Percentiles rank a stretch among this genome's conserved stretches.
These are phyloP conservation scores for Gymnothorax javanicus DNA, from an alignment of 2,797 vertebrate species.

Conservation along the genomic window DNA sequence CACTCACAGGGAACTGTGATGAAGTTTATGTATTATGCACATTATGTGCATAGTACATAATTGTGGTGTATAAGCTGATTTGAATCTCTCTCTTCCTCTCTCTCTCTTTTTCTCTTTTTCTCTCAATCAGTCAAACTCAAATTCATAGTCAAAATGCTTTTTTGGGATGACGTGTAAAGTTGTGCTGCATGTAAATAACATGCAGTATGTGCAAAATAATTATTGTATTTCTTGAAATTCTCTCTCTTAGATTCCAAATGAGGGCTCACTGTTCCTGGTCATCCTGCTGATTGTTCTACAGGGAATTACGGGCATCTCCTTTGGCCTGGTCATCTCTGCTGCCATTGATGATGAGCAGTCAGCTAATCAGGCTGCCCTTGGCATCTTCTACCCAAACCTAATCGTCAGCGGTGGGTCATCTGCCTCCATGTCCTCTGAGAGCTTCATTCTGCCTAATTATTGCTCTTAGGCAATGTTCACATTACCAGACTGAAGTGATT, in stretches of 20 bases:
- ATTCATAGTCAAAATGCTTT: too few relatives aligned
- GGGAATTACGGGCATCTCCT: conserved; percentile 73
- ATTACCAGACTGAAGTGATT: too few relatives aligned
- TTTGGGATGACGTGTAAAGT: too few relatives aligned
- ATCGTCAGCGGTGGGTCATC: conserved; percentile 70
- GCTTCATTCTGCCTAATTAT: neutral
- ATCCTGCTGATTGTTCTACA: conserved; percentile 74
- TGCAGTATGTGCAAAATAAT: too few relatives aligned
- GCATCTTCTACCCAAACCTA: conserved; percentile 81
- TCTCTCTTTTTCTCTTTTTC: neutral
- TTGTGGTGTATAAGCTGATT: neutral
- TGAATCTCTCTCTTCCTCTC: neutral
- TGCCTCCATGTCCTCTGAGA: neutral
- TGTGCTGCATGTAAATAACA: too few relatives aligned
- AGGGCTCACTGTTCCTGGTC: conserved; percentile 72
- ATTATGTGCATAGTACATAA: too few relatives aligned
- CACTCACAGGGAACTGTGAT: too few relatives aligned
- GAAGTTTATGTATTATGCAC: too few relatives aligned
- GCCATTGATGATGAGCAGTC: conserved; percentile 78
- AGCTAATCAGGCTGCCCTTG: conserved; percentile 77
- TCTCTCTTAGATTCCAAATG: conserved; percentile 69
- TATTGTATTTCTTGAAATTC: too few relatives aligned
- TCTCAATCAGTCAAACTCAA: too few relatives aligned
- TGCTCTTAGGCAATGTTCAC: neutral
- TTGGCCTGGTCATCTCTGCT: conserved; percentile 78